Conservation (phyloP, 2,113 vertebrate genomes). For the Macquaria ambigua region DNA sequence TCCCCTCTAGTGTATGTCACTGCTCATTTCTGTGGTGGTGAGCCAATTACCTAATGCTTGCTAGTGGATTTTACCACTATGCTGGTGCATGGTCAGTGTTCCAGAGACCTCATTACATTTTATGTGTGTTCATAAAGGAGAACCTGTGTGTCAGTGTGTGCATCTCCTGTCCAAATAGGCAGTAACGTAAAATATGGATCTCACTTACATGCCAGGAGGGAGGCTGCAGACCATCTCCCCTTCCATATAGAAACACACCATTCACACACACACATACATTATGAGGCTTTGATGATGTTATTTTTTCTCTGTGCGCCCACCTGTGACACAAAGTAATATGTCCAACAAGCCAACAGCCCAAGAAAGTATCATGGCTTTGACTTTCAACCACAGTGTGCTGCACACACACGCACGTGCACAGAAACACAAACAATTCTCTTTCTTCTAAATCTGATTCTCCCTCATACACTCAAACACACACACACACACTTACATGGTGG, state of each 20-base stretch:
- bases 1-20: neutral
- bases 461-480: constrained; percentile 6
- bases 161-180: constrained; percentile 30
- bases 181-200: constrained; percentile 29
- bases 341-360: constrained; percentile 40
- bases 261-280: constrained; percentile 14
- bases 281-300: constrained; percentile 24
- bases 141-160: constrained; percentile 8
- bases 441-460: constrained; percentile 21
- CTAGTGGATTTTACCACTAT: constrained; percentile 31
- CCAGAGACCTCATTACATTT: constrained; percentile 44
- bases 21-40: neutral
- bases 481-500: constrained; percentile 31
- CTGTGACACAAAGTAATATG: constrained; percentile 53
- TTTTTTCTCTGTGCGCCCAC: constrained; percentile 21
- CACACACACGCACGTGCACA: constrained; percentile 5
- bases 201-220: constrained; percentile 22
- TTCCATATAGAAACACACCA: constrained; percentile 15
- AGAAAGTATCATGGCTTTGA: constrained; percentile 23
- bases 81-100: constrained; percentile 32
- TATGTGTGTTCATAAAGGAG: constrained; percentile 24
- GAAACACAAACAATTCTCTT: constrained; percentile 34
- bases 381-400: constrained; percentile 32
- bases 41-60: constrained; percentile 1
- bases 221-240: constrained; percentile 38